Evolutionary conservation across 2,888 invertebrate species (phyloP).

Genomic region (Nemoura dubitans): DNA sequence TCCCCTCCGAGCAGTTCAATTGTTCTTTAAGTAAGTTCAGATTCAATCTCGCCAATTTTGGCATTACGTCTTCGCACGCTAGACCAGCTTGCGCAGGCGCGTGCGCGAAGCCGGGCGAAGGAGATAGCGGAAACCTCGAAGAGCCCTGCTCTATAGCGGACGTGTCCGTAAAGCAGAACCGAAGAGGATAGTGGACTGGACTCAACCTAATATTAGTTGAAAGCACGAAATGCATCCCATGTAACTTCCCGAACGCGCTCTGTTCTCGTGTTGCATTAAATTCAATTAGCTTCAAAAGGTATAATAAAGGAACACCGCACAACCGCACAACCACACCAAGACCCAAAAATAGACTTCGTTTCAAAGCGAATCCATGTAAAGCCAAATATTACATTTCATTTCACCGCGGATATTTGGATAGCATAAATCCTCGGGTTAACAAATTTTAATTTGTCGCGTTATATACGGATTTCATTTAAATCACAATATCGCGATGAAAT

Average conservation of each 20-base stretch:
- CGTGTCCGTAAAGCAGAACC: background rate
- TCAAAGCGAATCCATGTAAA: background rate
- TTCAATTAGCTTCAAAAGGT: background rate
- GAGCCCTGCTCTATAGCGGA: background rate
- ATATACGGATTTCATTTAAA: background rate
- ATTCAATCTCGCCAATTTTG: background rate
- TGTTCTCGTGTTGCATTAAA: background rate
- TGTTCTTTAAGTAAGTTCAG: background rate
- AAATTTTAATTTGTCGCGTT: background rate
- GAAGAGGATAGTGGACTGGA: background rate
- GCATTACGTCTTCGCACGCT: background rate
- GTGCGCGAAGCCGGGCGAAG: background rate
- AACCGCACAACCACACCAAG: background rate
- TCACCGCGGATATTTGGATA: background rate
- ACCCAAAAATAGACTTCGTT: background rate
- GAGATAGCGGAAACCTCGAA: background rate
- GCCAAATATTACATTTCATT: background rate
- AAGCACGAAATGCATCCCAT: background rate
- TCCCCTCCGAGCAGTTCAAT: background rate
- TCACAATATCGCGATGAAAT: background rate
- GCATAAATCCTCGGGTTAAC: background rate
- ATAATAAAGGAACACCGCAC: background rate
- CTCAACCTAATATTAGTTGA: background rate
- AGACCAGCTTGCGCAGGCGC: background rate
- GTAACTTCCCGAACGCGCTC: background rate